Conservation (phyloP, 2,113 vertebrate species). For the Fulmarus glacialis region DNA sequence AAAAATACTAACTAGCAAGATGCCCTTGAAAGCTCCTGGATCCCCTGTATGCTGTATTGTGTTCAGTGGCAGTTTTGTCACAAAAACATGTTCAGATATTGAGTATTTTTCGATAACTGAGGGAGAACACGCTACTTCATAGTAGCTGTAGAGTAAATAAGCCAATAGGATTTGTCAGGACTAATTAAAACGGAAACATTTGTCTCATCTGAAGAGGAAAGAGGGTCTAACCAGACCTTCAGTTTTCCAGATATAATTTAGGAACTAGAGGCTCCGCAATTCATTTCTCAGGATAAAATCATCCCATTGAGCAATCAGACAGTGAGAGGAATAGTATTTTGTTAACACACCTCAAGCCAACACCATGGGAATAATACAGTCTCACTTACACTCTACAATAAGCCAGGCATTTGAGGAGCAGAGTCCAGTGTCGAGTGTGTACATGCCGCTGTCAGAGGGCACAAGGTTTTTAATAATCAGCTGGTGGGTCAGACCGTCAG, state of each 20-base stretch:
- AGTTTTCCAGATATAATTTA: background rate
- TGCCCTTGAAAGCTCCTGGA: background rate
- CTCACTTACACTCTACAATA: constrained; percentile 81
- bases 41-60: background rate
- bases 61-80: background rate
- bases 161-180: background rate
- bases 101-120: background rate
- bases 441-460: constrained; percentile 81
- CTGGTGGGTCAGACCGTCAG: constrained; percentile 81
- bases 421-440: constrained; percentile 75
- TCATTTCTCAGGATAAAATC: background rate
- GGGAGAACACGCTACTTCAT: background rate
- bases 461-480: constrained; percentile 75
- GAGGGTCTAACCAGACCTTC: background rate
- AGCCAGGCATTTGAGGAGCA: constrained; percentile 84
- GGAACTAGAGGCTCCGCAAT: background rate
- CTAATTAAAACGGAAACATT: background rate
- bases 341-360: background rate
- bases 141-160: background rate
- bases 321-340: background rate
- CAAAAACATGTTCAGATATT: background rate
- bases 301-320: background rate
- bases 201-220: background rate
- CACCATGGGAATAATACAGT: background rate
- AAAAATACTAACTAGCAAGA: background rate